A percentile compares a stretch with the other conserved stretches of the same genome.
Evolutionary conservation across 2,797 vertebrate species (phyloP).

Genomic region (Neosalanx taihuensis): DNA sequence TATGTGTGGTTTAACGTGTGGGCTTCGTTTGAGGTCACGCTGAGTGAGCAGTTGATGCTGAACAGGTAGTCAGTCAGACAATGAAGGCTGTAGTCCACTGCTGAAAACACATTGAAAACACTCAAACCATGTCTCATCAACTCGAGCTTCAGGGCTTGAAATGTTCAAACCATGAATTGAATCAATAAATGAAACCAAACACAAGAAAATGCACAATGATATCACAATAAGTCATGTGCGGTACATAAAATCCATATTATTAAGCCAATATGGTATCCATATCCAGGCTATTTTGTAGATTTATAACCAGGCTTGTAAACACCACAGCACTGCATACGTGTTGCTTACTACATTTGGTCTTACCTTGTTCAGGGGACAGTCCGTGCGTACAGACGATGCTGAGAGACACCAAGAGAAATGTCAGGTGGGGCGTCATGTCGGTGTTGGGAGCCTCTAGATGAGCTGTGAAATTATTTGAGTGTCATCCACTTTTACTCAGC

Average conservation of each 20-base stretch:
- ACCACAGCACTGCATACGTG: too few relatives aligned
- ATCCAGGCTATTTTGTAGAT: too few relatives aligned
- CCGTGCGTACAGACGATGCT: slow-evolving; percentile 24
- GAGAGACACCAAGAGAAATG: slow-evolving; percentile 33
- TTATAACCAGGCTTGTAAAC: too few relatives aligned
- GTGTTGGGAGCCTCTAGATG: neutral
- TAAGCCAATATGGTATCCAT: too few relatives aligned
- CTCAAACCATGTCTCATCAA: neutral
- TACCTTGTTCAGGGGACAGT: slow-evolving; percentile 42
- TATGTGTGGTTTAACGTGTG: slow-evolving; percentile 17
- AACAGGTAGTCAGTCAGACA: slow-evolving; percentile 64
- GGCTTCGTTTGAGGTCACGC: slow-evolving; percentile 1
- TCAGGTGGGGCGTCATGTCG: slow-evolving; percentile 10
- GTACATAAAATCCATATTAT: too few relatives aligned
- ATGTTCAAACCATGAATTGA: too few relatives aligned
- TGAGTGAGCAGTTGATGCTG: slow-evolving; percentile 64
- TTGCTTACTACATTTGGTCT: neutral
- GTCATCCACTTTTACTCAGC: neutral
- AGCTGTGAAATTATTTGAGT: neutral
- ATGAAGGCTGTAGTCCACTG: slow-evolving; percentile 16
- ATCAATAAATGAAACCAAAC: too few relatives aligned
- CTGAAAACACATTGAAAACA: slow-evolving; percentile 31
- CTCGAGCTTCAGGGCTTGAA: too few relatives aligned
- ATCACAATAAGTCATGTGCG: too few relatives aligned
- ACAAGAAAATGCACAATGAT: too few relatives aligned